These are phyloP conservation scores for Platyrinchus mystaceus DNA, from an alignment of 2,797 vertebrate genomes.

Conservation along the genomic window DNA sequence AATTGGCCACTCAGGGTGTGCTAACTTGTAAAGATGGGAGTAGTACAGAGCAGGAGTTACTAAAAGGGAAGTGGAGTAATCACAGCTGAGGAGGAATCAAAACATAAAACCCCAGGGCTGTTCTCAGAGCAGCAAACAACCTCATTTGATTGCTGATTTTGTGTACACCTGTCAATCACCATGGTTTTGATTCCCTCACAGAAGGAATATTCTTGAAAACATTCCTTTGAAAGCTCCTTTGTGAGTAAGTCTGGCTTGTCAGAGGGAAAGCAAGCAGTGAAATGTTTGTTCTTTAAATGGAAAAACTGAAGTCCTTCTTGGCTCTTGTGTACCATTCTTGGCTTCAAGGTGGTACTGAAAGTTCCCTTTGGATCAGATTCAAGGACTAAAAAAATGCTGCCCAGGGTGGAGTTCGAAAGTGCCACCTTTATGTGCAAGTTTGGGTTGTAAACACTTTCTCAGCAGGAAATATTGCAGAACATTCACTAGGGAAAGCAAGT, in stretches of 20 bases:
- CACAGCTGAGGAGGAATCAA: neutral
- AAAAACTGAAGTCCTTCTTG: constrained; percentile 28
- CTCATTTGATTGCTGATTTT: neutral
- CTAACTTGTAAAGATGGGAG: neutral
- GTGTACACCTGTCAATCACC: neutral
- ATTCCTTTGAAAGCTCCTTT: neutral
- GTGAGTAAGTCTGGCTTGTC: neutral
- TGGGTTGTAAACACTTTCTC: constrained; percentile 9
- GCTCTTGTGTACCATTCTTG: neutral
- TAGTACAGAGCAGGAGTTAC: neutral
- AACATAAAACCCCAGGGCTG: neutral
- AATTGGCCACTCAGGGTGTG: neutral
- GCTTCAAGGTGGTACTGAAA: constrained; percentile 56
- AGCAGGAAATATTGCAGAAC: constrained; percentile 47
- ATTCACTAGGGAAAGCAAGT: constrained; percentile 16
- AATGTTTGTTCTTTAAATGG: constrained; percentile 14
- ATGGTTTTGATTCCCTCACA: neutral
- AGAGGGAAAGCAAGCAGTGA: neutral
- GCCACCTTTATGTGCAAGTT: constrained; percentile 14
- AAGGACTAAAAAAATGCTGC: constrained; percentile 18
- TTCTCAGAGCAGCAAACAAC: neutral
- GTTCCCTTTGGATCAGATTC: constrained; percentile 31
- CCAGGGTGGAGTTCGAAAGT: constrained; percentile 33
- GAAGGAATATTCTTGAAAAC: neutral
- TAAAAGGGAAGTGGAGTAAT: neutral